Percentiles rank a stretch among this genome's conserved stretches.
phyloP scores from a whole-genome alignment of 2,888 invertebrate species.

The Gasteruption jaculator region DNA sequence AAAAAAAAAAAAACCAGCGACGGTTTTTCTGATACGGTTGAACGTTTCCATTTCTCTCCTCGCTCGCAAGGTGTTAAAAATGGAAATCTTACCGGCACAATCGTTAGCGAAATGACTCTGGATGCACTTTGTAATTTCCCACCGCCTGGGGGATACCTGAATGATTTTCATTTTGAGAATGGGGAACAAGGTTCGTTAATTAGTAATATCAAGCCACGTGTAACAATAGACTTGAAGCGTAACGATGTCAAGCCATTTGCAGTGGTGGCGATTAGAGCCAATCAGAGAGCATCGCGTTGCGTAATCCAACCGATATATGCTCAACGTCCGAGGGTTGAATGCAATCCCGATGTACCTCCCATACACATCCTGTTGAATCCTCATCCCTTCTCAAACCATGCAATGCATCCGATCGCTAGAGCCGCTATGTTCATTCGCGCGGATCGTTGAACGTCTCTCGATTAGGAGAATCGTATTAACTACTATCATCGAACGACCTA shows the following conservation, averaged over 20 bases:
- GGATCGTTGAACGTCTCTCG: constrained; percentile 37
- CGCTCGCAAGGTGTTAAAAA: too few species aligned
- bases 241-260: constrained; percentile 36
- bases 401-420: constrained; percentile 29
- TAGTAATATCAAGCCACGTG: too few species aligned
- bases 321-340: constrained; percentile 26
- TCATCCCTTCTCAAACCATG: constrained; percentile 24
- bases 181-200: constrained; percentile 5
- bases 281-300: constrained; percentile 37
- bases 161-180: neutral
- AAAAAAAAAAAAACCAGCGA: too few species aligned
- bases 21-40: too few species aligned
- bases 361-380: constrained; percentile 23
- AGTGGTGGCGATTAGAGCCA: constrained; percentile 35
- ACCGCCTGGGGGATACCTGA: too few species aligned
- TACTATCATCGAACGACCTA: constrained; percentile 30
- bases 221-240: constrained; percentile 29
- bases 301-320: constrained; percentile 35
- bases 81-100: constrained; percentile 4
- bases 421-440: constrained; percentile 31
- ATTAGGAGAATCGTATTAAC: constrained; percentile 46
- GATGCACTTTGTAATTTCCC: too few species aligned
- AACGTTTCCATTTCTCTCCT: too few species aligned
- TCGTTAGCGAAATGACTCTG: constrained; percentile 1
- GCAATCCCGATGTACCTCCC: constrained; percentile 31